Evolutionary conservation across 37 sponge, comb jelly and placozoan species (phyloP).

Genomic region (Hormiphora californensis): DNA sequence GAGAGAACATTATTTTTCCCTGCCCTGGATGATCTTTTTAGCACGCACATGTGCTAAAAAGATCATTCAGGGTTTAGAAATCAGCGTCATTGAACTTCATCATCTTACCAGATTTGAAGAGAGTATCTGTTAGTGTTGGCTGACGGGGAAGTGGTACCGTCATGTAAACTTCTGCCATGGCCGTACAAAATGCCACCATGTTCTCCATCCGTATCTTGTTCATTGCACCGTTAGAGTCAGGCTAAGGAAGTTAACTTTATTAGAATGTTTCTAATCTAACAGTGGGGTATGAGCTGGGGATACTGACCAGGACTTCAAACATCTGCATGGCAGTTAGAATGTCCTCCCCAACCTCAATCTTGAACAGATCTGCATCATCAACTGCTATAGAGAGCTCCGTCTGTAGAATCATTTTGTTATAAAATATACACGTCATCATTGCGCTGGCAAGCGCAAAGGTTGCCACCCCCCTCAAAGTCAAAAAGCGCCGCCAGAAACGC

Average conservation of each 20-base stretch:
- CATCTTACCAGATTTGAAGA: constrained; percentile 28
- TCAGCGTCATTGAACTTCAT: neutral
- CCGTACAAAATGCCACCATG: neutral
- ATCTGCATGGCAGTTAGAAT: constrained; percentile 12
- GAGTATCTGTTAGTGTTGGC: constrained; percentile 42
- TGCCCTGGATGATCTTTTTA: too few species aligned
- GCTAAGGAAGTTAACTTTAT: neutral
- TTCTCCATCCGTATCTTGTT: constrained; percentile 48
- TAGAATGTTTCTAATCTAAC: neutral
- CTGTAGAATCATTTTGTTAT: too few species aligned
- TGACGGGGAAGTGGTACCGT: constrained; percentile 1
- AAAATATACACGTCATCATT: too few species aligned
- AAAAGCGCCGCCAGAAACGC: too few species aligned
- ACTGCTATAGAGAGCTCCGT: constrained; percentile 26
- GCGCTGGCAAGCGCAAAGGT: too few species aligned
- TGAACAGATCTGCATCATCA: constrained; percentile 30
- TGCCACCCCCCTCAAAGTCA: too few species aligned
- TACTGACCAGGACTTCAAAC: constrained; percentile 47
- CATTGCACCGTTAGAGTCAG: neutral
- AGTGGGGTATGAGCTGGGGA: neutral
- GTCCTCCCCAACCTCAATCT: neutral
- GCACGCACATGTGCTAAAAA: too few species aligned
- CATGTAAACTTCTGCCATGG: constrained; percentile 44
- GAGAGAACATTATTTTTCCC: too few species aligned
- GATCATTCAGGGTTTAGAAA: too few species aligned